Base-by-base conservation (phyloP, 2,888 invertebrate genomes). In the Drosophila kuntzei region DNA sequence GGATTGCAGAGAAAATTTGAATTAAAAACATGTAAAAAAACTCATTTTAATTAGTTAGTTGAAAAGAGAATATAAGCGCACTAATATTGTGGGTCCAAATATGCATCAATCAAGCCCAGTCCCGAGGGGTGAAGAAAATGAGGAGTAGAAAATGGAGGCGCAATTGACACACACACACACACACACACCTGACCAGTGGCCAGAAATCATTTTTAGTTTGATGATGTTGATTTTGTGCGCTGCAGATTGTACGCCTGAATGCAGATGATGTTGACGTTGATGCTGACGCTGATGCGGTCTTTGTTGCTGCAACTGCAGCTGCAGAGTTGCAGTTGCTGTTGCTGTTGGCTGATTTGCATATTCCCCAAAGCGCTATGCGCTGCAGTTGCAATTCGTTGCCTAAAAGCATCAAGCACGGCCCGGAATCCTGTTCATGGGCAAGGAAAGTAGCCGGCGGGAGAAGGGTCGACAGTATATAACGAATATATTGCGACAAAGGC, bases 311-410 rank as follows among this genome's bases (percentile, higher is more conserved):
- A 8, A 16, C n/a, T 60, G 71, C 68, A 70, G 63, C 55, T 62
- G 71, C 65, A 62, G 34, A 8, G 8, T 27, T 27, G 27, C 25
- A 1, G 59, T 43, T 79, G 69, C 58, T 27, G 58, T 37, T 47
- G 68, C 61, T 69, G 87, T 43, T 86, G 86, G 60, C 82, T 86
- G 85, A 89, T 85, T 89, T 85, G 87, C 88, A 89, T 84, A 89
- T 87, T 86, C 82, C 85, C 85, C 68, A 83, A 88, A 89, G 85
- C 86, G 71, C 69, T 54, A 54, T 65, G 71, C 68, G 67, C 49
- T 83, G 85, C 81, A 72, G 80, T 71, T 83, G 87, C 89, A 88
- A 62, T 73, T 81, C 86, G 78, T 74, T 79, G 88, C 72, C 88
- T 76, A 81, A 86, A 89, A 87, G 85, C 87, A 84, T 77, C 71